Conservation (phyloP, 2,113 vertebrate genomes). For the Uropsilus gracilis region DNA sequence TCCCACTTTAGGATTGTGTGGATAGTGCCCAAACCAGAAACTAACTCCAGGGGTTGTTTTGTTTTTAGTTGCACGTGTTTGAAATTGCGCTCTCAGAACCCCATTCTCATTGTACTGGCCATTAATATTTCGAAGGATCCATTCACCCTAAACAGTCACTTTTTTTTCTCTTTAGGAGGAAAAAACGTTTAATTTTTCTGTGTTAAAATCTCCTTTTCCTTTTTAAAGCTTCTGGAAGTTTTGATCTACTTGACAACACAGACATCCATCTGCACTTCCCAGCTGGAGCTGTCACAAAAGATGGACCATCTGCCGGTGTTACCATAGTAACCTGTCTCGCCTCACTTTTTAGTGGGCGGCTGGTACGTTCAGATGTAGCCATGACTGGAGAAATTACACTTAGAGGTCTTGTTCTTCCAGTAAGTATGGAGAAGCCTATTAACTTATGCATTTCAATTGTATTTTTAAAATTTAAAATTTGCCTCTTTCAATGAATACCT, state of each 20-base stretch:
- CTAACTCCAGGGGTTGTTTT: neutral
- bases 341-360: conserved; percentile 94
- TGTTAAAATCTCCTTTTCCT: conserved; percentile 75
- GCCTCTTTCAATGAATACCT: neutral
- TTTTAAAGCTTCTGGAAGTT: conserved; percentile 92
- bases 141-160: conserved; percentile 12
- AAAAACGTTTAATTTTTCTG: conserved; percentile 77
- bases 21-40: neutral
- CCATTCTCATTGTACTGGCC: neutral
- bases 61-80: neutral
- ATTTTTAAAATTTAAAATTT: neutral
- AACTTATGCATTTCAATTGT: neutral
- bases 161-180: conserved; percentile 12
- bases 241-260: conserved; percentile 97
- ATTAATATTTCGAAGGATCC: neutral
- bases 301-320: conserved; percentile 98
- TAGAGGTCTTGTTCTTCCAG: conserved; percentile 96
- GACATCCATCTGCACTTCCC: conserved; percentile 99
- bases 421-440: conserved; percentile 82
- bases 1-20: neutral
- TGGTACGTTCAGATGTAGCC: conserved; percentile 96
- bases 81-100: neutral
- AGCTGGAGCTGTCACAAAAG: conserved; percentile 98
- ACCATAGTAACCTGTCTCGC: conserved; percentile 99
- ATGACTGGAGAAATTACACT: conserved; percentile 99